Evolutionary conservation across 2,888 invertebrate species (phyloP).

Genomic region (Phaonia tiefii): DNA sequence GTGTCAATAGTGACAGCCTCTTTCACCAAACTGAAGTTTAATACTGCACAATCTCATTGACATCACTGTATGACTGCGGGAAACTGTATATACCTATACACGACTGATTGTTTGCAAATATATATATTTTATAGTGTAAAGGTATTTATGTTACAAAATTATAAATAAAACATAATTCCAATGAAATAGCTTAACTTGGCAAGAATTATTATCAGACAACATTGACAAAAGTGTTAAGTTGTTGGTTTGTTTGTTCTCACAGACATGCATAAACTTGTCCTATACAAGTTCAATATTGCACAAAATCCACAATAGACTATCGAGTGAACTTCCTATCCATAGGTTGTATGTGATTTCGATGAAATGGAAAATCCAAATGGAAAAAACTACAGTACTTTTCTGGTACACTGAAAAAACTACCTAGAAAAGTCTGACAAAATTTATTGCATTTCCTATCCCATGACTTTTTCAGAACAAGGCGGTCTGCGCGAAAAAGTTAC

Average conservation of each 20-base stretch:
- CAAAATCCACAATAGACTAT: slow-evolving; percentile 31
- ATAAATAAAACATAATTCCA: slow-evolving; percentile 63
- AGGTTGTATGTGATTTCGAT: not conserved
- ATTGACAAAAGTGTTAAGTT: slow-evolving; percentile 67
- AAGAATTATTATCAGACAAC: slow-evolving; percentile 62
- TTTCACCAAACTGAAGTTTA: too few relatives aligned
- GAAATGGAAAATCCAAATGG: not conserved
- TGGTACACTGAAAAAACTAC: slow-evolving; percentile 35
- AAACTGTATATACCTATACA: too few relatives aligned
- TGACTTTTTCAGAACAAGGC: too few relatives aligned
- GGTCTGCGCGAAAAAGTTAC: too few relatives aligned
- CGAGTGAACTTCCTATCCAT: slow-evolving; percentile 41
- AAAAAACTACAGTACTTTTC: not conserved
- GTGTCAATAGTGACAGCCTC: too few relatives aligned
- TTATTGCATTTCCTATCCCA: too few relatives aligned
- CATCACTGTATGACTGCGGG: too few relatives aligned
- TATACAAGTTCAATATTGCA: slow-evolving; percentile 25
- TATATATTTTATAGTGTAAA: too few relatives aligned
- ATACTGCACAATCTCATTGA: too few relatives aligned
- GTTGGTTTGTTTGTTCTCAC: slow-evolving; percentile 28
- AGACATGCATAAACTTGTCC: slow-evolving; percentile 17
- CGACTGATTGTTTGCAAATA: too few relatives aligned
- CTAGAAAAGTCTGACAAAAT: not conserved
- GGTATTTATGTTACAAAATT: slow-evolving; percentile 40
- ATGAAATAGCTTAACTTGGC: slow-evolving; percentile 67